Conservation (phyloP, 2,888 invertebrate genomes). For the Pheosia gnoma region DNA sequence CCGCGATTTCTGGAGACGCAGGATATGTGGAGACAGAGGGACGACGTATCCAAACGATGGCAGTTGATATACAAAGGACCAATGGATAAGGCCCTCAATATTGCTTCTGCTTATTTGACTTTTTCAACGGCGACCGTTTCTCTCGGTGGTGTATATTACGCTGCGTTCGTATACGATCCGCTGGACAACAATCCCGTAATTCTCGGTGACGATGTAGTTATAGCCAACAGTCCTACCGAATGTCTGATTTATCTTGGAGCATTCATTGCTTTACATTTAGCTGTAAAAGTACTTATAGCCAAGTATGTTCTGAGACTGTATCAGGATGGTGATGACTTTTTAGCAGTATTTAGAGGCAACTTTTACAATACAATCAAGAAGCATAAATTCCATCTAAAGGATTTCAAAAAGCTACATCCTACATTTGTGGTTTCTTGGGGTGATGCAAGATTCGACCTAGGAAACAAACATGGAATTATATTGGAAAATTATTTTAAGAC, state of each 20-base stretch:
- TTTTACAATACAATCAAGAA: conserved; percentile 58
- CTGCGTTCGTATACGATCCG: conserved; percentile 55
- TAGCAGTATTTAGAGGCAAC: conserved; percentile 69
- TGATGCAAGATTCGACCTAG: conserved; percentile 68
- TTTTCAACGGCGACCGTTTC: conserved; percentile 56
- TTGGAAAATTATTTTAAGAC: conserved; percentile 73
- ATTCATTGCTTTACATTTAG: conserved; percentile 63
- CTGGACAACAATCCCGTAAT: conserved; percentile 60
- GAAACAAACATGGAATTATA: conserved; percentile 69
- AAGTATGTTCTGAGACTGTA: conserved; percentile 74
- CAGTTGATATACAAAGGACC: conserved; percentile 76
- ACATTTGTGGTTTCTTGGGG: conserved; percentile 68
- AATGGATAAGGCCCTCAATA: conserved; percentile 64
- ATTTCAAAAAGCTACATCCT: conserved; percentile 66
- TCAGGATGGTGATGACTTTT: conserved; percentile 71
- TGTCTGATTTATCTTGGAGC: conserved; percentile 64
- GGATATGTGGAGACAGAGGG: conserved; percentile 63
- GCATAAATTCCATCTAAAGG: conserved; percentile 67
- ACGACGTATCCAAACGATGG: conserved; percentile 64
- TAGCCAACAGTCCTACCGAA: conserved; percentile 69
- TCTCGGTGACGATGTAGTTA: conserved; percentile 61
- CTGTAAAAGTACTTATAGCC: conserved; percentile 64
- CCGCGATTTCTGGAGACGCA: conserved; percentile 65
- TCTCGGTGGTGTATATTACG: conserved; percentile 58
- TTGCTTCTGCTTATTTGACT: conserved; percentile 60